Evolutionary conservation across 35 echinoderm and acorn worm species (phyloP), one percentile per base, ranked within the genome.

Genomic region (Heliocidaris erythrogramma): DNA sequence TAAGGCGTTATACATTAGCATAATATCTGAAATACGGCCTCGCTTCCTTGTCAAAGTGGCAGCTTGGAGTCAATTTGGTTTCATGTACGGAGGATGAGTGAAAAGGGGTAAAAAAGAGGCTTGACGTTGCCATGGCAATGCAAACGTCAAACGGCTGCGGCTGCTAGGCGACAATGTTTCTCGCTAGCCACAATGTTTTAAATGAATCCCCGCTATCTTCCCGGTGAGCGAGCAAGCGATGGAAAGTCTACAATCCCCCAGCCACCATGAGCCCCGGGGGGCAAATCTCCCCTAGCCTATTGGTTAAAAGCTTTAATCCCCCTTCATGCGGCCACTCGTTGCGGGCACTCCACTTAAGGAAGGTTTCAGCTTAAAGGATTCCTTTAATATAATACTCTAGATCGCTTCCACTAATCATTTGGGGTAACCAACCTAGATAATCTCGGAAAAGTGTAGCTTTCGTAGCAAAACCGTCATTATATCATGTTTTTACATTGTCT

Each of bases 101-200:
- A 78, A 21, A 78, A 69, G 65, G 65, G 65, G 65, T 27, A 78
- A 78, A 78, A 21, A 31, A n/a, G 18, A 89, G 18, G 87, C 87
- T 89, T 89, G 87, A 89, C 29, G 87, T 89, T 32, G 14, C 87
- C 87, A 42, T 89, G 47, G 87, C 87, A 89, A 89, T n/a, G 31
- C 87, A 32, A 89, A 89, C 87, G 87, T 89, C 87, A 89, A 18
- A 89, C 87, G 17, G 32, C 18, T 42, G 31, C 18, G 31, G 87
- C 47, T 89, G 87, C 87, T 48, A 89, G 87, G 87, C 47, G 18
- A 89, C 87, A 89, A 13, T 47, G 87, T 47, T 48, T 47, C 87
- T 32, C 30, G 47, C 47, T 89, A 7, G 47, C 87, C 87, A 89
- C 87, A 89, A 48, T 89, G 87, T 89, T 89, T 89, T 89, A 89